Evolutionary conservation across 2,797 vertebrate genomes (phyloP).

Genomic region (Cheirogaleus major): DNA sequence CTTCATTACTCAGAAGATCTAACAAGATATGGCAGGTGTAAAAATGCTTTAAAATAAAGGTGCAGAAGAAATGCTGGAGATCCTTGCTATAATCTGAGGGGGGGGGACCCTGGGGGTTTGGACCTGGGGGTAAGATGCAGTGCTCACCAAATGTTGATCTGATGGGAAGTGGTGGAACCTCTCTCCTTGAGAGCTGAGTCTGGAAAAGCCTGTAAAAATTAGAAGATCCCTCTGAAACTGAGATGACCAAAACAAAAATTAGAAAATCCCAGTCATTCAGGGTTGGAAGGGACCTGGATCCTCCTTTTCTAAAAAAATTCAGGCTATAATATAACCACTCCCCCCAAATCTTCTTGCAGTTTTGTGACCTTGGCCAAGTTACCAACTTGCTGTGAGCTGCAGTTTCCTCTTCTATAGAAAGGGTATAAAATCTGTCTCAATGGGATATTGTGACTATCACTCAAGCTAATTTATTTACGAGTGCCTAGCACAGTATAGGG

Average conservation of each 20-base stretch:
- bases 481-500: background rate
- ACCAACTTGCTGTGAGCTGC: background rate
- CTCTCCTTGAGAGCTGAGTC: background rate
- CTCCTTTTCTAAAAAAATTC: background rate
- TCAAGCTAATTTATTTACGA: slow-evolving; percentile 45
- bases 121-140: background rate
- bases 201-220: background rate
- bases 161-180: background rate
- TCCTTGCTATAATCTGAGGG: background rate
- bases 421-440: slow-evolving; percentile 19
- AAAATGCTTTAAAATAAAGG: background rate
- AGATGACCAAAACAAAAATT: too few relatives aligned
- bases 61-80: background rate
- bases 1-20: background rate
- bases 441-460: background rate
- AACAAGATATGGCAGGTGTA: background rate
- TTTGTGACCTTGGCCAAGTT: background rate
- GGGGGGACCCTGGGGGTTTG: background rate
- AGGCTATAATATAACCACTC: background rate
- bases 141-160: background rate
- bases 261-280: background rate
- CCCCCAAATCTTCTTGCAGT: background rate
- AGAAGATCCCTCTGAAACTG: too few relatives aligned
- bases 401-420: background rate
- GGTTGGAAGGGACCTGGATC: background rate